These are phyloP conservation scores for Hyposoter dolosus DNA, from an alignment of 2,888 invertebrate species.

Conservation along the genomic window DNA sequence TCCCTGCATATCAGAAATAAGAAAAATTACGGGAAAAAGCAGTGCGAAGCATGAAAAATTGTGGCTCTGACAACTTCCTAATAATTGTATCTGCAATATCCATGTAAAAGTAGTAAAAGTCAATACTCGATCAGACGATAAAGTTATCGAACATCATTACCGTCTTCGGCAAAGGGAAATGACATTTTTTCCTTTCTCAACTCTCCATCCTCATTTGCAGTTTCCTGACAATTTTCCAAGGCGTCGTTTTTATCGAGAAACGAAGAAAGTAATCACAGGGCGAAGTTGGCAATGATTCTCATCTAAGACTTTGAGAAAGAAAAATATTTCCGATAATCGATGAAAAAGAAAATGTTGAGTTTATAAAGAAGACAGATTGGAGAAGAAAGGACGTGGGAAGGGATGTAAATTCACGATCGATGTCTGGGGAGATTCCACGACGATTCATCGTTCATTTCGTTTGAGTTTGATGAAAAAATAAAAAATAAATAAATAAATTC, in stretches of 20 bases:
- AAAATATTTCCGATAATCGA: constrained; percentile 51
- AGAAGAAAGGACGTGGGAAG: not conserved
- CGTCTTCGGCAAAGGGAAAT: constrained; percentile 13
- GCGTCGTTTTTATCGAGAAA: constrained; percentile 18
- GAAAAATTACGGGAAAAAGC: not conserved
- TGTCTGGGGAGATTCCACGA: constrained; percentile 20
- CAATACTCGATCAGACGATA: constrained; percentile 17
- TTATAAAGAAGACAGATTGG: not conserved
- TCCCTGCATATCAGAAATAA: not conserved
- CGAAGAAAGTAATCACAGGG: constrained; percentile 42
- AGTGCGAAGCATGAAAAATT: not conserved
- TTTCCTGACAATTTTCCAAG: constrained; percentile 37
- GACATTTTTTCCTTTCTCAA: constrained; percentile 13
- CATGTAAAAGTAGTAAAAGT: constrained; percentile 15
- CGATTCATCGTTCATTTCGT: too few relatives aligned
- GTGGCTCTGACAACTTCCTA: not conserved
- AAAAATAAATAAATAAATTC: constrained; percentile 9
- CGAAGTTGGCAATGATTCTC: constrained; percentile 35
- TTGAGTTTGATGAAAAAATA: too few relatives aligned
- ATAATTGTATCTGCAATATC: not conserved
- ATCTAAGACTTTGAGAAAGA: constrained; percentile 21
- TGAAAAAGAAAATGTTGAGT: constrained; percentile 14
- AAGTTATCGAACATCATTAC: constrained; percentile 13
- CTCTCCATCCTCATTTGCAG: constrained; percentile 1
- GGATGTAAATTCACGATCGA: constrained; percentile 42